phyloP scores from a whole-genome alignment of 2,797 vertebrate species.

The Semaprochilodus insignis region DNA sequence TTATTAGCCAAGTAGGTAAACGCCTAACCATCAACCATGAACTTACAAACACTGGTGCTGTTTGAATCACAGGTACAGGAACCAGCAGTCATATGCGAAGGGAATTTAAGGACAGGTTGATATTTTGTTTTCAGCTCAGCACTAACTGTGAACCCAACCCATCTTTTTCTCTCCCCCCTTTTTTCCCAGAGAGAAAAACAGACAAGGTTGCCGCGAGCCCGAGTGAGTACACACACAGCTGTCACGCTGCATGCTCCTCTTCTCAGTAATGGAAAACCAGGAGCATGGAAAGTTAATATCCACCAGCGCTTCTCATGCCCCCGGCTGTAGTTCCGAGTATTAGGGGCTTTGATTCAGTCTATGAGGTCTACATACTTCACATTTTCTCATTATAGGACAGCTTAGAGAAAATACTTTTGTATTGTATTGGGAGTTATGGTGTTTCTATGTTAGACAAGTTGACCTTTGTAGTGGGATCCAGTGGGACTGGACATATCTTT shows the following conservation, averaged over 20 bases:
- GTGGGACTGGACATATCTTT: background rate
- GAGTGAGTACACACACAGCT: conserved; percentile 71
- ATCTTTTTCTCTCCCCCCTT: conserved; percentile 31
- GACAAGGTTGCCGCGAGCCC: conserved; percentile 80
- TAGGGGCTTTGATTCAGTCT: background rate
- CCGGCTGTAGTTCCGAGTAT: background rate
- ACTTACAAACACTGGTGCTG: background rate
- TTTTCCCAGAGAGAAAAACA: conserved; percentile 80
- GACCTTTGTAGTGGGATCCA: background rate
- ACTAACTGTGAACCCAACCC: background rate
- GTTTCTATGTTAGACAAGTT: background rate
- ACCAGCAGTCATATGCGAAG: background rate
- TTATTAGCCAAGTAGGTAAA: no score
- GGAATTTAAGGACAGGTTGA: background rate
- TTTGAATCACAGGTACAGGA: background rate
- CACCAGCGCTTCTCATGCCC: background rate
- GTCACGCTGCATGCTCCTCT: background rate
- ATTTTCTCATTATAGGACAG: background rate
- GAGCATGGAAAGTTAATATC: background rate
- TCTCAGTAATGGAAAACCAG: conserved; percentile 3
- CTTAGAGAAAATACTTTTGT: background rate
- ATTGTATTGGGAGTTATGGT: background rate
- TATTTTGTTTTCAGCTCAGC: background rate
- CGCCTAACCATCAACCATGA: background rate
- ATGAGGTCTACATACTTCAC: background rate